Base-by-base conservation (phyloP, 2,888 invertebrate species). In the Caradrina kadenii region DNA sequence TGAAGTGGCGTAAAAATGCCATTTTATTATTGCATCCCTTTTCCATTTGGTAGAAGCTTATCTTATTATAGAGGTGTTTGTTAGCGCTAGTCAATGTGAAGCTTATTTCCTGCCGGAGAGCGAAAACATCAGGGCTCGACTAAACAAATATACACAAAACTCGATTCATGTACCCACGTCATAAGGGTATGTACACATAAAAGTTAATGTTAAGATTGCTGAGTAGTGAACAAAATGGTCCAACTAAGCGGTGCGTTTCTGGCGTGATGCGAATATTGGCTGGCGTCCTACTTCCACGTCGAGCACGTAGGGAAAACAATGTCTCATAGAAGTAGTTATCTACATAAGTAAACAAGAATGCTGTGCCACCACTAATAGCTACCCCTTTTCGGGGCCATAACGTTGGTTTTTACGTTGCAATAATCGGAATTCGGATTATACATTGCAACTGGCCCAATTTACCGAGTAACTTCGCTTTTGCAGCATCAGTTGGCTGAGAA, bases 121-220 rank as follows among this genome's bases (percentile, higher is more conserved):
- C 68, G 65, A 69, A 75, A 79, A 76, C 69, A 75, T 69, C 72
- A 67, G 65, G 74, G 48, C 64, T 70, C 58, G 62, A 75, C 72
- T 65, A 61, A 80, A 76, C 76, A 75, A 80, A 79, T 75, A 78
- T 68, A 79, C 49, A 78, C 79, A 70, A 76, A 79, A 79, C 70
- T 80, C 79, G 67, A 82, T 79, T 83, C 82, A 71, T 81, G 79
- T 83, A 69, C 70, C 67, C 63, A 65, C 76, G 66, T 81, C 82
- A 76, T 84, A 79, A 71, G 83, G 80, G 79, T 77, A 82, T 76
- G 66, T 70, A 78, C 79, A 76, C 83, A 85, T 88, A 86, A 87
- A 87, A 86, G 82, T 87, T 87, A 88, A 88, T 84, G 85, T 76
- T 86, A 79, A 86, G 86, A 88, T 86, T 85, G 83, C 83, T 84